Conservation (phyloP, 2,113 vertebrate species). For the Protobothrops mucrosquamatus region DNA sequence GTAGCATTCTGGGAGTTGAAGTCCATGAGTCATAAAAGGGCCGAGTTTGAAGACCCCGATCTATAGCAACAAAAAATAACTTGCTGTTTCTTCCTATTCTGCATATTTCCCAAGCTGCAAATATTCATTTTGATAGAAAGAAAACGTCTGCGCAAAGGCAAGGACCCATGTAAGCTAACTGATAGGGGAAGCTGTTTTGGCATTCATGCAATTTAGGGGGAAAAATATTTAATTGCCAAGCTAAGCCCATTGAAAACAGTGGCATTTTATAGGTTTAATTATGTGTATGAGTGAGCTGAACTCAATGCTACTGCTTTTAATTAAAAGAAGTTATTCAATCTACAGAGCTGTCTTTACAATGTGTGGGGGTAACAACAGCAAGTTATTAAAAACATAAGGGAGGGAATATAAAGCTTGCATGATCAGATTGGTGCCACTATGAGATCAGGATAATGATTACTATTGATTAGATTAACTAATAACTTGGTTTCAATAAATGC, state of each 20-base stretch:
- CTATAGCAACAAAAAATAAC: background rate
- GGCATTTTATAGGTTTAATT: slow-evolving; percentile 28
- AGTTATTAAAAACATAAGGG: slow-evolving; percentile 41
- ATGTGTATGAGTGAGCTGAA: background rate
- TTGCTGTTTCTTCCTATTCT: background rate
- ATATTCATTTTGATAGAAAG: background rate
- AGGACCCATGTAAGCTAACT: background rate
- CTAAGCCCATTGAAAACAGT: background rate
- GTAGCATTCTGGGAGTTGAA: too few relatives aligned
- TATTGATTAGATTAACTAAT: slow-evolving; percentile 63
- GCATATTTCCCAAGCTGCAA: background rate
- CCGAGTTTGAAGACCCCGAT: background rate
- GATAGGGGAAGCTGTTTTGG: background rate
- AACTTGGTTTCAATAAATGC: slow-evolving; percentile 30
- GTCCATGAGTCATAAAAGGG: too few relatives aligned
- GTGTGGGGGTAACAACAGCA: slow-evolving; percentile 7
- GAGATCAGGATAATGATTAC: slow-evolving; percentile 43
- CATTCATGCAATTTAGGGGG: slow-evolving; percentile 3
- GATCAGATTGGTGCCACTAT: slow-evolving; percentile 39
- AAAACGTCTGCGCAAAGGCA: background rate
- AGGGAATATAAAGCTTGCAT: slow-evolving; percentile 38
- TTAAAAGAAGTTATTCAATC: slow-evolving; percentile 34
- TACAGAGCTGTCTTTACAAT: background rate
- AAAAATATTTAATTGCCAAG: slow-evolving; percentile 26
- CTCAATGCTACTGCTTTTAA: slow-evolving; percentile 34